phyloP scores from a whole-genome alignment of 2,113 vertebrate species.

The Monopterus albus region DNA sequence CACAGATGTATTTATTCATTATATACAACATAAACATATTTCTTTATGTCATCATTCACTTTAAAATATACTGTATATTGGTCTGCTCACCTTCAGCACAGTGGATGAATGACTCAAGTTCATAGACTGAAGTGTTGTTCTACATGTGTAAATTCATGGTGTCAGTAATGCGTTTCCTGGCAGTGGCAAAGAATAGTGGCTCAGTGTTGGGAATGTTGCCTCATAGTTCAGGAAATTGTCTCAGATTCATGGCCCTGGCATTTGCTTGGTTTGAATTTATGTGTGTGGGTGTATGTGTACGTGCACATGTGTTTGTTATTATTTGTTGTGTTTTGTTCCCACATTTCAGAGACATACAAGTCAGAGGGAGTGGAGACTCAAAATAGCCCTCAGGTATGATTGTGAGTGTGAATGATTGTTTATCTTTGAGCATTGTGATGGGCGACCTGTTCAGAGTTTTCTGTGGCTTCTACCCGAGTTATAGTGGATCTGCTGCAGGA shows the following conservation, averaged over 20 bases:
- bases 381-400: constrained; percentile 1
- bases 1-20: constrained; percentile 25
- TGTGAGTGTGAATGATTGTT: constrained; percentile 11
- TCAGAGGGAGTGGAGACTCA: neutral
- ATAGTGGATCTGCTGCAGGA: neutral
- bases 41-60: constrained; percentile 3
- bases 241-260: constrained; percentile 9
- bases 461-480: neutral
- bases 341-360: neutral
- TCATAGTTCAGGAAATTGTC: constrained; percentile 3
- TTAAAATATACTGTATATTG: neutral
- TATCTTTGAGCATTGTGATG: neutral
- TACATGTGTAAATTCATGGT: constrained; percentile 15
- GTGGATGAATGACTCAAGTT: neutral
- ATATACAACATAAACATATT: constrained; percentile 4
- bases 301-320: neutral
- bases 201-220: neutral
- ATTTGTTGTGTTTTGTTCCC: neutral
- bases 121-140: constrained; percentile 3
- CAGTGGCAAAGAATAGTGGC: neutral
- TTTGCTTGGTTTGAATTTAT: neutral
- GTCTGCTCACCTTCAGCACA: constrained; percentile 1
- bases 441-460: neutral
- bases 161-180: constrained; percentile 5
- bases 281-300: neutral